Evolutionary conservation across 2,888 invertebrate genomes (phyloP).

Genomic region (Chymomyza fuscimana): DNA sequence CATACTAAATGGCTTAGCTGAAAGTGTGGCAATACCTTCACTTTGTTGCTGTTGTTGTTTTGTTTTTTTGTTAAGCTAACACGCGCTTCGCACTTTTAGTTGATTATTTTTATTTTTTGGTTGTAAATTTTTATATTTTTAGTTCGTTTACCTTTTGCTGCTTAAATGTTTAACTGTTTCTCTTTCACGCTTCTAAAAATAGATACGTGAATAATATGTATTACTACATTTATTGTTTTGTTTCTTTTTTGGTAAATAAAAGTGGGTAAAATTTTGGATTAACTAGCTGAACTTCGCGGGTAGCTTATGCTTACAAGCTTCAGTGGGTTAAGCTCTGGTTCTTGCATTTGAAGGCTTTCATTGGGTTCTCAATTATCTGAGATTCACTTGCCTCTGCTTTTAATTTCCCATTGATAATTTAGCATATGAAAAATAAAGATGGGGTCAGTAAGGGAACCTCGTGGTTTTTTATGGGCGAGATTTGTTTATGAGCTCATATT

Average conservation of each 20-base stretch:
- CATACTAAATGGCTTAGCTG: slow-evolving; percentile 24
- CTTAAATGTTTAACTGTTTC: slow-evolving; percentile 39
- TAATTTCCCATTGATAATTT: too few relatives aligned
- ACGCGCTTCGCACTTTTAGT: background rate
- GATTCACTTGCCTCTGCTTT: too few relatives aligned
- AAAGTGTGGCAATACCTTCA: slow-evolving; percentile 62
- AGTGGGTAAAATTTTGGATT: background rate
- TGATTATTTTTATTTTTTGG: slow-evolving; percentile 9
- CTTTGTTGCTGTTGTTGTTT: slow-evolving; percentile 8
- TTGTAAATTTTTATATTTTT: slow-evolving; percentile 54
- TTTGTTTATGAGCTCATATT: too few relatives aligned
- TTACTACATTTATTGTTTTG: background rate
- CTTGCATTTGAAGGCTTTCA: background rate
- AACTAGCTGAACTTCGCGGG: background rate
- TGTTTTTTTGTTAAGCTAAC: background rate
- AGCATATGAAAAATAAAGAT: too few relatives aligned
- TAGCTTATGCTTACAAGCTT: background rate
- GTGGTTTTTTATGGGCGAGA: too few relatives aligned
- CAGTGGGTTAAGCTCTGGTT: background rate
- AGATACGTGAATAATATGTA: slow-evolving; percentile 48
- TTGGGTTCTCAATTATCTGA: too few relatives aligned
- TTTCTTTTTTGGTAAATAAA: background rate
- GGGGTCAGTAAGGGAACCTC: too few relatives aligned
- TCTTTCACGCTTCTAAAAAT: slow-evolving; percentile 31
- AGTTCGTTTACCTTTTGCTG: slow-evolving; percentile 61